Base-by-base conservation (phyloP, 2,113 vertebrate genomes). In the Lycaon pictus region DNA sequence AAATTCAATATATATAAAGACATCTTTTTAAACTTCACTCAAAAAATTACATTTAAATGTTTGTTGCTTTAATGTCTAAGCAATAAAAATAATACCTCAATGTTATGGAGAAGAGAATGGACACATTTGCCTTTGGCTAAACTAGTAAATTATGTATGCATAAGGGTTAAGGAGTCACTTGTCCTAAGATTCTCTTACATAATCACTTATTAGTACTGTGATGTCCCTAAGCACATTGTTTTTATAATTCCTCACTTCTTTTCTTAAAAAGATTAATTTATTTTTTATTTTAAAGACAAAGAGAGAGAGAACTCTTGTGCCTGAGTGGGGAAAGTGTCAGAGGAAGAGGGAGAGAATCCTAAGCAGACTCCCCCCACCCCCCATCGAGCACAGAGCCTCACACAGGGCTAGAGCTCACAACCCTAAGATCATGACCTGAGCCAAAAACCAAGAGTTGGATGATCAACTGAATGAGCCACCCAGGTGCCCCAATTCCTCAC, bases 11-110 rank as follows among this genome's bases (percentile, higher is more conserved):
- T 62, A 22, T 17, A 79, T 25, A 62, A 67, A 67, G 29, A 48
- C 10, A 16, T 71, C 63, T 74, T 56, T 62, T 71, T 20, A 81
- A 67, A 67, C 8, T 48, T 79, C 20, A 20, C 9, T 79, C 12
- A 27, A 71, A 71, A 85, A 69, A 53, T n/a, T 27, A 17, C n/a
- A 13, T 51, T 76, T 48, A 86, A 55, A 55, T 72, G 22, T 37
- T 63, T 79, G 72, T 95, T 22, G 16, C 6, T 79, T 90, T 72
- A 93, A 53, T n/a, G 80, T 23, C 12, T 94, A 96, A 65, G 9
- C 27, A 79, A 77, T 84, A 81, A 93, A 96, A 90, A 51, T 37
- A 71, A 82, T 48, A 82, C 32, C 8, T 62, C 48, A 55, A 8
- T 81, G n/a, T 51, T 82, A 56, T 37, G 1, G 25, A 80, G 35